phyloP scores from a whole-genome alignment of 2,888 invertebrate species.

The Pachymerium ferrugineum region DNA sequence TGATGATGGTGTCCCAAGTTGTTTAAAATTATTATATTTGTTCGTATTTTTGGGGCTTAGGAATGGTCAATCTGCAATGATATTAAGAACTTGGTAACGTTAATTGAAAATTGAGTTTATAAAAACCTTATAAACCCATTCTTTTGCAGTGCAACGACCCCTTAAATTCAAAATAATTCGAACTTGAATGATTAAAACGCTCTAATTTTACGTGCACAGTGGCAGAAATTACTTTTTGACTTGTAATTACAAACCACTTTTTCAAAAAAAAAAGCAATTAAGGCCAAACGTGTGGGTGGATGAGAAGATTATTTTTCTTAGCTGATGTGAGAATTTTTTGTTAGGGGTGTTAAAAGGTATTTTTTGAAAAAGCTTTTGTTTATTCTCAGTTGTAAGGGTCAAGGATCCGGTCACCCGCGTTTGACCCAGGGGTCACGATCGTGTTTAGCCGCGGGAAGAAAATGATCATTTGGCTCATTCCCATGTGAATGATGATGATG shows the following conservation, averaged over 20 bases:
- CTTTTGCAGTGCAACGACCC: neutral
- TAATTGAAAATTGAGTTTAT: too few species aligned
- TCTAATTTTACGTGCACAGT: slow-evolving; percentile 9
- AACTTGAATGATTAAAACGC: neutral
- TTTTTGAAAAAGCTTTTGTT: slow-evolving; percentile 6
- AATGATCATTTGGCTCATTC: slow-evolving; percentile 12
- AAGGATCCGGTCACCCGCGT: slow-evolving; percentile 20
- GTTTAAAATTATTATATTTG: too few species aligned
- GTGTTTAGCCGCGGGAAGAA: slow-evolving; percentile 22
- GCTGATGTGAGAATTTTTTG: neutral
- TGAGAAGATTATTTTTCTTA: neutral
- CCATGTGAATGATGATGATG: slow-evolving; percentile 27
- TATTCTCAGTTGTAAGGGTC: neutral
- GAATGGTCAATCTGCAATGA: too few species aligned
- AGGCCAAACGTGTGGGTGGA: neutral
- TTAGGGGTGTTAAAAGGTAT: neutral
- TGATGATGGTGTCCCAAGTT: too few species aligned
- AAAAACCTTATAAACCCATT: too few species aligned
- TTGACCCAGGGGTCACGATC: slow-evolving; percentile 21
- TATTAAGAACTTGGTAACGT: too few species aligned
- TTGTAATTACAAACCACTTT: slow-evolving; percentile 1
- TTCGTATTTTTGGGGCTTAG: too few species aligned
- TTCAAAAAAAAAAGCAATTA: slow-evolving; percentile 9
- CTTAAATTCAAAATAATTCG: neutral
- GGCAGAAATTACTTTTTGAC: neutral